Conservation (phyloP, 2,113 vertebrate genomes). For the Hippocampus barbouri region DNA sequence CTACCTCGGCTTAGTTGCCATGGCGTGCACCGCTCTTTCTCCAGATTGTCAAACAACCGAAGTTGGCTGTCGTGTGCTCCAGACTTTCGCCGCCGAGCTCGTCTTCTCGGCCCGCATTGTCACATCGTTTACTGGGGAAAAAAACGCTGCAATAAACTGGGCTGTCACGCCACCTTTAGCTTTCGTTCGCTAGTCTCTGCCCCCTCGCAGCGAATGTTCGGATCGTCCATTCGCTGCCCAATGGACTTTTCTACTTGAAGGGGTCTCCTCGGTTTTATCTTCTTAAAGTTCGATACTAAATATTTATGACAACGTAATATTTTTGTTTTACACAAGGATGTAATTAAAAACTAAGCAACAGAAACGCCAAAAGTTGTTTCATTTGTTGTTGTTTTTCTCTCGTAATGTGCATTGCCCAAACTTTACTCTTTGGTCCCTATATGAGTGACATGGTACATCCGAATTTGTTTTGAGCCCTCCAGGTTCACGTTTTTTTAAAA, state of each 20-base stretch:
- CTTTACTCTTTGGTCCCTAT: slow-evolving; percentile 45
- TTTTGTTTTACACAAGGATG: accelerated
- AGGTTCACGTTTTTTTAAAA: neutral
- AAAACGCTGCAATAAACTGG: slow-evolving; percentile 10
- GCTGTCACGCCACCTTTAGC: slow-evolving; percentile 31
- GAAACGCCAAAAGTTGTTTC: accelerated
- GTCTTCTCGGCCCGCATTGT: slow-evolving; percentile 24
- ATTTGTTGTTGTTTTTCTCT: neutral
- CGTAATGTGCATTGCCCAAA: slow-evolving; percentile 14
- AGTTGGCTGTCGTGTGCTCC: slow-evolving; percentile 61
- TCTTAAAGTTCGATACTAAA: neutral
- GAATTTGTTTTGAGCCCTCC: slow-evolving; percentile 15
- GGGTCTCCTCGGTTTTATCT: slow-evolving; percentile 44
- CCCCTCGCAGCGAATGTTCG: slow-evolving; percentile 40
- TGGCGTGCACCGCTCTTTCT: slow-evolving; percentile 53
- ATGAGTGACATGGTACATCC: slow-evolving; percentile 58
- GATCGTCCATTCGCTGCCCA: slow-evolving; percentile 29
- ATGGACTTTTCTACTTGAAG: slow-evolving; percentile 56
- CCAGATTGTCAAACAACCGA: slow-evolving; percentile 18
- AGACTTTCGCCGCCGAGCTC: slow-evolving; percentile 37
- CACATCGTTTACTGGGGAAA: slow-evolving; percentile 53
- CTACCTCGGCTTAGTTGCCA: slow-evolving; percentile 75
- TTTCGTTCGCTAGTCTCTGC: slow-evolving; percentile 30
- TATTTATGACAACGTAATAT: neutral
- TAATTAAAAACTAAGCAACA: neutral